Evolutionary conservation across 2,888 invertebrate species (phyloP).

Genomic region (Cantharis flavilabris): DNA sequence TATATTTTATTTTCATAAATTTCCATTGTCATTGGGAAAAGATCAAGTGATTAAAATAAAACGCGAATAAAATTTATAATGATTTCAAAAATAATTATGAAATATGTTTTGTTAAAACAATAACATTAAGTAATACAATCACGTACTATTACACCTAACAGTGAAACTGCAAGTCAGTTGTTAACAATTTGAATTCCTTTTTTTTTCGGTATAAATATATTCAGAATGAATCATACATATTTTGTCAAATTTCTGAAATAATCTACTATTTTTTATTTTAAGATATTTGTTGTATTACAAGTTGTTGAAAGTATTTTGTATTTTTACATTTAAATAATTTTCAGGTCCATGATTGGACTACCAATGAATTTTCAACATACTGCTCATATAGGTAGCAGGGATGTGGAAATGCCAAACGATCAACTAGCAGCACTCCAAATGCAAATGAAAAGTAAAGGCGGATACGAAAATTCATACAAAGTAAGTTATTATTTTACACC

Average conservation of each 20-base stretch:
- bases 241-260: background rate
- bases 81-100: background rate
- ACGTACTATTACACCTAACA: background rate
- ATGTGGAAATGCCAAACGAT: conserved; percentile 81
- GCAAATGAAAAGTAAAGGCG: conserved; percentile 96
- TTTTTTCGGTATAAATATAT: background rate
- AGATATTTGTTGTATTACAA: background rate
- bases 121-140: background rate
- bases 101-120: background rate
- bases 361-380: conserved; percentile 97
- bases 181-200: background rate
- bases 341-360: conserved; percentile 91
- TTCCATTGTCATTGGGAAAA: background rate
- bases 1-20: background rate
- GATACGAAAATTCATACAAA: conserved; percentile 69
- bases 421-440: conserved; percentile 86
- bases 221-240: background rate
- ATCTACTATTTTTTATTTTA: background rate
- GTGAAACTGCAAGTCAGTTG: background rate
- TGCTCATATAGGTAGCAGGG: conserved; percentile 87
- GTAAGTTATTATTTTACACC: conserved; percentile 36
- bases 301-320: background rate
- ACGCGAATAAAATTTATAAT: background rate
- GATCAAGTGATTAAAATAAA: background rate
- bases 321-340: background rate